phyloP scores from a whole-genome alignment of 2,888 invertebrate genomes.

The Hypomecis atomaria region DNA sequence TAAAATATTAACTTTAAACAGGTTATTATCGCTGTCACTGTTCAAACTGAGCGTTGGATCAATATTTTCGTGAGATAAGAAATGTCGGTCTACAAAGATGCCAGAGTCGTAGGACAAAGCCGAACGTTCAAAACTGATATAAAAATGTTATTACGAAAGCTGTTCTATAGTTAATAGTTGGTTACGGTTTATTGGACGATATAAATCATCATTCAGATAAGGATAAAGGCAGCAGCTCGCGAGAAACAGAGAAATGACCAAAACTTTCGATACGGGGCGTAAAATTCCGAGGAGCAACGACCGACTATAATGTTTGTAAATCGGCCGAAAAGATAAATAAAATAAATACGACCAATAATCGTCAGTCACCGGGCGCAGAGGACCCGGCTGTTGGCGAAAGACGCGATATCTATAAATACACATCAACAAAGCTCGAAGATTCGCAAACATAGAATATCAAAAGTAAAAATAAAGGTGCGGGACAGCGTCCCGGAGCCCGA shows the following conservation, averaged over 20 bases:
- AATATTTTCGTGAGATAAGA: slow-evolving; percentile 57
- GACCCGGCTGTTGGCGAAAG: slow-evolving; percentile 50
- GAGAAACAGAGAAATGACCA: slow-evolving; percentile 13
- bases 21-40: slow-evolving; percentile 45
- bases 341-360: slow-evolving; percentile 60
- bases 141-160: slow-evolving; percentile 23
- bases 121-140: slow-evolving; percentile 12
- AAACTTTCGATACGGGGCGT: slow-evolving; percentile 50
- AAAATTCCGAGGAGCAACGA: slow-evolving; percentile 61
- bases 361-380: slow-evolving; percentile 58
- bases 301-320: slow-evolving; percentile 59
- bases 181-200: slow-evolving; percentile 52
- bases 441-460: slow-evolving; percentile 27
- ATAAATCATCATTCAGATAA: slow-evolving; percentile 46
- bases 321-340: slow-evolving; percentile 57
- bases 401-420: slow-evolving; percentile 62
- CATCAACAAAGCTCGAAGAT: slow-evolving; percentile 57
- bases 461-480: slow-evolving; percentile 17
- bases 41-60: slow-evolving; percentile 54
- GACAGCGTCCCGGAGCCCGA: slow-evolving; percentile 5
- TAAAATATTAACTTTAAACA: slow-evolving; percentile 42
- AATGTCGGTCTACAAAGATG: slow-evolving; percentile 19
- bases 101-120: slow-evolving; percentile 13
- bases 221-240: slow-evolving; percentile 44
- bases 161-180: slow-evolving; percentile 14